A percentile compares a stretch with the other conserved stretches of the same genome.
Evolutionary conservation across 64 coral and sea anemone genomes (phyloP).

Genomic region (Porites lutea): DNA sequence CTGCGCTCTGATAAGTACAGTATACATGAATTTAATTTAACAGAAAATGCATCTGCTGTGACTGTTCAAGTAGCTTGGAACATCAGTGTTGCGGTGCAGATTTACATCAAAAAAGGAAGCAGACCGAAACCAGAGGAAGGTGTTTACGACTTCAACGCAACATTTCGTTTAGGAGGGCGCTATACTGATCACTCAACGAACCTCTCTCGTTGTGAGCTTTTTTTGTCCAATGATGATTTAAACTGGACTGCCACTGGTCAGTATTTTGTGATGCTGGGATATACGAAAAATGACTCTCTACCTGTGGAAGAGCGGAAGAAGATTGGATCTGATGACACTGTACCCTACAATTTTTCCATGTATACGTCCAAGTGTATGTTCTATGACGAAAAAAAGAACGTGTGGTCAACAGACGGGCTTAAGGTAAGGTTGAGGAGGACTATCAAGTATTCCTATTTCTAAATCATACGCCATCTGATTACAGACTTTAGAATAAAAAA

Average conservation of each 20-base stretch:
- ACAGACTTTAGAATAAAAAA: too few relatives aligned
- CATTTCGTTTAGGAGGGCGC: neutral
- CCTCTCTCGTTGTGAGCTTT: neutral
- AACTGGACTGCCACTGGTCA: conserved; percentile 46
- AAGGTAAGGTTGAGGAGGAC: conserved; percentile 5
- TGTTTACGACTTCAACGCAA: conserved; percentile 31
- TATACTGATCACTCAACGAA: neutral
- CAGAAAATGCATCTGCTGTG: neutral
- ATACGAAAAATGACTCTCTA: neutral
- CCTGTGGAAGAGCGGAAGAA: neutral
- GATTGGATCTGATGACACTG: neutral
- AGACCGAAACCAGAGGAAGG: neutral
- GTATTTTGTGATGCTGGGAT: neutral
- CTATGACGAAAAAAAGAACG: neutral
- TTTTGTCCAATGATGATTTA: conserved; percentile 27
- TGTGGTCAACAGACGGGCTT: conserved; percentile 23
- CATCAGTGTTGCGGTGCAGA: neutral
- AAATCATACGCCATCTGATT: too few relatives aligned
- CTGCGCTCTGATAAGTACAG: neutral
- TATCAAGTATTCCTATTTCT: too few relatives aligned
- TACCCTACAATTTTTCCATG: conserved; percentile 27
- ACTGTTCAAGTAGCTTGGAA: neutral
- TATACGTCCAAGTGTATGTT: conserved; percentile 27
- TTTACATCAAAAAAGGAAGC: conserved; percentile 8
- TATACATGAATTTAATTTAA: neutral